These are phyloP conservation scores for Leucophenga montana DNA, from an alignment of 2,888 invertebrate genomes.

Conservation along the genomic window DNA sequence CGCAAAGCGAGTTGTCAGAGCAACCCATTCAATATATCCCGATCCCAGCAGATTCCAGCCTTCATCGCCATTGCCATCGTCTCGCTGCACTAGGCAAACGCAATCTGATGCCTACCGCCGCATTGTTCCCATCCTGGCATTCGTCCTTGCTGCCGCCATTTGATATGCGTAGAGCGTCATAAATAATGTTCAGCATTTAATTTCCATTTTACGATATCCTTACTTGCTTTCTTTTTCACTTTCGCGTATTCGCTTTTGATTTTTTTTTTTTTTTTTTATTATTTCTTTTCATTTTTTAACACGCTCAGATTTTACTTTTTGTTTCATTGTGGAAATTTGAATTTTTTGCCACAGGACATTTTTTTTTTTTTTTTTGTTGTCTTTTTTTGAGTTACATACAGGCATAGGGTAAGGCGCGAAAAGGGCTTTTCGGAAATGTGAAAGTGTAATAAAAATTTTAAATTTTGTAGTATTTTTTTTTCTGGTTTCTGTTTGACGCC, in stretches of 20 bases:
- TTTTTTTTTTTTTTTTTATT: too few relatives aligned
- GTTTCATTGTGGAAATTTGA: slow-evolving; percentile 22
- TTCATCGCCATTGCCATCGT: not conserved
- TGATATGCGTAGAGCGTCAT: slow-evolving; percentile 62
- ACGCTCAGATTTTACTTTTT: slow-evolving; percentile 41
- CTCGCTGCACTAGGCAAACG: slow-evolving; percentile 8
- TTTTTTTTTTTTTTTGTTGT: not conserved
- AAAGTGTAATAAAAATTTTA: slow-evolving; percentile 29
- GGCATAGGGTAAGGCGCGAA: not conserved
- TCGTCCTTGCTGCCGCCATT: slow-evolving; percentile 45
- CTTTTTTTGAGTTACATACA: not conserved
- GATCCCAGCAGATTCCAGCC: not conserved
- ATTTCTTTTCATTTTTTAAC: slow-evolving; percentile 13
- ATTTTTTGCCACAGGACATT: slow-evolving; percentile 8
- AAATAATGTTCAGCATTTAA: slow-evolving; percentile 66
- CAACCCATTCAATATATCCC: not conserved
- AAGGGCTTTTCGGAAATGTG: not conserved
- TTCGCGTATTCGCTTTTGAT: slow-evolving; percentile 49
- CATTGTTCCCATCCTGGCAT: not conserved
- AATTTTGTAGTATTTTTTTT: slow-evolving; percentile 1
- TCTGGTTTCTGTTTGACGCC: not conserved
- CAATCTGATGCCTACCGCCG: slow-evolving; percentile 31
- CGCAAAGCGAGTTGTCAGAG: slow-evolving; percentile 12
- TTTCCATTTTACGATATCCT: slow-evolving; percentile 64
- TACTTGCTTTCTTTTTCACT: not conserved